These are phyloP conservation scores for Astreopora myriophthalma DNA, from an alignment of 64 coral and sea anemone genomes.

Conservation along the genomic window DNA sequence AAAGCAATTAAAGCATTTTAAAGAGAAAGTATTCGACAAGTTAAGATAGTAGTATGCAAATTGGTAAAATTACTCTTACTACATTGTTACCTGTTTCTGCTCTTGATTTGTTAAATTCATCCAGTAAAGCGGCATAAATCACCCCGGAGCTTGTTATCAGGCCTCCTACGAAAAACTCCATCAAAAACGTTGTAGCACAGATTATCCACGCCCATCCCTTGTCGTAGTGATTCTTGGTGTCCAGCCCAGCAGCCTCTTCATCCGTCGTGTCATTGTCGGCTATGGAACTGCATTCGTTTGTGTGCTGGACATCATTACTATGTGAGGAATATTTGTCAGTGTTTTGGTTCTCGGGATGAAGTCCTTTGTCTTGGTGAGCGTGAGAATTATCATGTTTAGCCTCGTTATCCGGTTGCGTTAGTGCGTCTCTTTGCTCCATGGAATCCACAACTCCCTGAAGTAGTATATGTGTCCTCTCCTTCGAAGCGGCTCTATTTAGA, in stretches of 20 bases:
- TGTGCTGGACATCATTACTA: too few species aligned
- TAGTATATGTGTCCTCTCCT: too few species aligned
- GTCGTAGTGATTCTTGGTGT: constrained; percentile 16
- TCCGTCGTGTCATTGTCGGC: not conserved
- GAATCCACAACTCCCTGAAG: too few species aligned
- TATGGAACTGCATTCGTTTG: not conserved
- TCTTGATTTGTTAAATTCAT: constrained; percentile 43
- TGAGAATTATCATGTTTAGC: not conserved
- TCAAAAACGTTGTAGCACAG: constrained; percentile 5
- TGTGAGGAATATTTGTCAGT: not conserved
- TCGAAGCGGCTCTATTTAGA: too few species aligned
- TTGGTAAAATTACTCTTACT: not conserved
- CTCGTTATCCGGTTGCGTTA: not conserved
- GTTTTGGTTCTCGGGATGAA: not conserved
- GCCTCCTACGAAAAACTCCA: constrained; percentile 47
- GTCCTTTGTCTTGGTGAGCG: too few species aligned
- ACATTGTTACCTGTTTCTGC: constrained; percentile 44
- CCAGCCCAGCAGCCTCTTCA: not conserved
- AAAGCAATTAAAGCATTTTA: too few species aligned
- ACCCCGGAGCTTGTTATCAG: constrained; percentile 50
- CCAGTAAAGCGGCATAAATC: constrained; percentile 46
- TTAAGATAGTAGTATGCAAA: not conserved
- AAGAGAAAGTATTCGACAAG: too few species aligned
- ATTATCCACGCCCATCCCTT: constrained; percentile 42
- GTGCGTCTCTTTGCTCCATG: not conserved